Evolutionary conservation across 2,797 vertebrate genomes (phyloP), one percentile per base, ranked within the genome.

Genomic region (Buphagus erythrorhynchus): DNA sequence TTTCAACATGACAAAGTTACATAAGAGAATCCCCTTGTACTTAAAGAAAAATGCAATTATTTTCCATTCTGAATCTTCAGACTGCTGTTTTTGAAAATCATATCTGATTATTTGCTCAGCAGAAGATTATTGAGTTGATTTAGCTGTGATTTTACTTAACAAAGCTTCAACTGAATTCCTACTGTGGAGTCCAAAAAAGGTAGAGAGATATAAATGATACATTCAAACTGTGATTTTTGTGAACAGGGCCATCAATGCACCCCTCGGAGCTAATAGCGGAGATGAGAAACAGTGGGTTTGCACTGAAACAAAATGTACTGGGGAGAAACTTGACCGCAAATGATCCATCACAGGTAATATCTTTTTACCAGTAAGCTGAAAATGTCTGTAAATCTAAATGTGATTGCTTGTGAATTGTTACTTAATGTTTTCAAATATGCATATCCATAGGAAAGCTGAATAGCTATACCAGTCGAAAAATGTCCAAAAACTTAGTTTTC

Each of bases 281-380:
- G 99, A 99, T 99, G 99, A 99, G 99, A 98, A 99, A 99, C 99
- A 99, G 99, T 98, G 99, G 99, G 98, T 99, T 99, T 98, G 99
- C 99, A 97, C 99, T 99, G 98, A 99, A 99, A 98, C 99, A 99
- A 99, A 99, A 99, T 98, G 99, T 99, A 95, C 99, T 99, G 98
- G 99, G 98, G 98, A 99, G 99, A 98, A 99, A 99, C 98, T 97
- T 98, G 98, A 99, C 99, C 97, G 97, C 98, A 98, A 99, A 99
- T 98, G 99, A 99, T 99, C 99, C 98, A 98, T 98, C 99, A 88
- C 99, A 99, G 99, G 99, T 99, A 99, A 99, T 99, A 97, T 95
- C 97, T 97, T 98, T 97, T 98, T 98, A 98, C 97, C 97, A 89
- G 97, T 98, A 98, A 98, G 98, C 98, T 98, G 97, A 98, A 98